Evolutionary conservation across 2,797 vertebrate species (phyloP).

Genomic region (Semotilus atromaculatus): DNA sequence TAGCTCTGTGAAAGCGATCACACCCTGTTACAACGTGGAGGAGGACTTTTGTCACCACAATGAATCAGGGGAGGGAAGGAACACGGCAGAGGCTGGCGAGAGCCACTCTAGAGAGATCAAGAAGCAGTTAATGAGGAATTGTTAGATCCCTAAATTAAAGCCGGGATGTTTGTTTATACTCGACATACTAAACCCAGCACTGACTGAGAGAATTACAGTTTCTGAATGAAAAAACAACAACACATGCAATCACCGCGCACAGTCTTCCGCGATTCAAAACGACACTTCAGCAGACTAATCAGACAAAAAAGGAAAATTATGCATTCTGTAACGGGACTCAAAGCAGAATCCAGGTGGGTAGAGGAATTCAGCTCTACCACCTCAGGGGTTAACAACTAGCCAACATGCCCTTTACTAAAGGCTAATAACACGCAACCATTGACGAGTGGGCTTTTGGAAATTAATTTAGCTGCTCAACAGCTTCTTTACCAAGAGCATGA

Average conservation of each 20-base stretch:
- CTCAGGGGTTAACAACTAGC: constrained; percentile 43
- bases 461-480: constrained; percentile 80
- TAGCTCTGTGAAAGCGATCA: constrained; percentile 77
- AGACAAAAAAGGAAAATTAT: constrained; percentile 19
- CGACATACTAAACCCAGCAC: constrained; percentile 12
- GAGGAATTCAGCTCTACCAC: neutral
- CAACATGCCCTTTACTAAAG: constrained; percentile 41
- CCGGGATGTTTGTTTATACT: constrained; percentile 31
- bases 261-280: constrained; percentile 21
- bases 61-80: constrained; percentile 75
- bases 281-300: constrained; percentile 16
- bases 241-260: constrained; percentile 3
- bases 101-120: constrained; percentile 75
- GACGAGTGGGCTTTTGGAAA: constrained; percentile 78
- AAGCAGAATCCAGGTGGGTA: neutral
- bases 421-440: constrained; percentile 50
- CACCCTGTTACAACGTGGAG: constrained; percentile 76
- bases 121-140: constrained; percentile 77
- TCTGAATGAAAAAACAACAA: neutral
- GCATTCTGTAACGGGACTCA: neutral
- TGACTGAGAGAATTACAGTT: constrained; percentile 35
- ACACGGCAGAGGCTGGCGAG: constrained; percentile 74
- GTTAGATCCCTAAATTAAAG: constrained; percentile 62
- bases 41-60: constrained; percentile 81
- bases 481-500: constrained; percentile 58